Evolutionary conservation across 2,797 vertebrate species (phyloP).

Genomic region (Diglossa cyanea): DNA sequence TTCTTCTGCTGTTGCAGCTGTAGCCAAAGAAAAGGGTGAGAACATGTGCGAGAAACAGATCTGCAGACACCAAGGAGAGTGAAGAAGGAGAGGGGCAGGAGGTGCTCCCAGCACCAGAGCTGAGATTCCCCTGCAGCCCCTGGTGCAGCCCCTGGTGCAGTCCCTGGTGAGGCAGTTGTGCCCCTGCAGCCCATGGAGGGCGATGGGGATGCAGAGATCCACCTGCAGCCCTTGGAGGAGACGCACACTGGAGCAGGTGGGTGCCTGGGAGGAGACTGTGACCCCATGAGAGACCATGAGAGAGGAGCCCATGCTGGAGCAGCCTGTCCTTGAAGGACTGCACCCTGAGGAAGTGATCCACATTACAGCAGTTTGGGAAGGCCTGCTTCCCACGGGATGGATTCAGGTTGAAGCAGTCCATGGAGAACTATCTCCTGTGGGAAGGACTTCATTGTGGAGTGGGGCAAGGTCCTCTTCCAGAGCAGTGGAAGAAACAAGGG

Average conservation of each 20-base stretch:
- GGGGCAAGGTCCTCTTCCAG: background rate
- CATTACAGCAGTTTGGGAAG: background rate
- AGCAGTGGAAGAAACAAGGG: background rate
- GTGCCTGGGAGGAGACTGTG: background rate
- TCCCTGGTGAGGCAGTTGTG: background rate
- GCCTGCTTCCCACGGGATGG: background rate
- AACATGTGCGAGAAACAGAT: background rate
- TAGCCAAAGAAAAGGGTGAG: background rate
- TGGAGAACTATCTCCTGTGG: background rate
- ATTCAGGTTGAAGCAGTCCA: background rate
- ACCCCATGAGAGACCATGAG: background rate
- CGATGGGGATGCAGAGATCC: background rate
- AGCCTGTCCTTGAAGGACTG: background rate
- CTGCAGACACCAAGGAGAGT: background rate
- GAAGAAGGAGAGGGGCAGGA: background rate
- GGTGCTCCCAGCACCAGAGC: fast-evolving
- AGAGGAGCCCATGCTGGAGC: background rate
- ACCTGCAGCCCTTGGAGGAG: fast-evolving
- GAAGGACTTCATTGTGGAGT: background rate
- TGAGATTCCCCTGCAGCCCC: background rate
- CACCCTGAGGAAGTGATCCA: background rate
- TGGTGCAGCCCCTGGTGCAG: too few species aligned
- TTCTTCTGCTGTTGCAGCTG: background rate
- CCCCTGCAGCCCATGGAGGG: background rate
- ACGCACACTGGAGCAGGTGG: fast-evolving